Percentiles rank a stretch among this genome's conserved stretches.
These are phyloP conservation scores for Albula glossodonta DNA, from an alignment of 2,113 vertebrate genomes.

Conservation along the genomic window DNA sequence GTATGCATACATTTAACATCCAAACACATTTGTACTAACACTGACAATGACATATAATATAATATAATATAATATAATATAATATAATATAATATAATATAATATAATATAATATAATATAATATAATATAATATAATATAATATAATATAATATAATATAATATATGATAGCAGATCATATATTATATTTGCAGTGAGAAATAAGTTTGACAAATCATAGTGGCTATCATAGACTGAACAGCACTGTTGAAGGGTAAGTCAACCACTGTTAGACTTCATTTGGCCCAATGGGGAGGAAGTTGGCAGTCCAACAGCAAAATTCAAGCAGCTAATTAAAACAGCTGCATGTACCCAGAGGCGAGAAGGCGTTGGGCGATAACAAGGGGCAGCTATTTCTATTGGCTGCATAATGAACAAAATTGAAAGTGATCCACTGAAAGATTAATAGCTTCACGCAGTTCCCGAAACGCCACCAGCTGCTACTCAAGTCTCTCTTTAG, in stretches of 20 bases:
- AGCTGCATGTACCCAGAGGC: constrained; percentile 45
- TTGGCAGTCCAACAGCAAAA: neutral
- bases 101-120: neutral
- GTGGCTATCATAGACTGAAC: neutral
- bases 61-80: neutral
- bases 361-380: neutral
- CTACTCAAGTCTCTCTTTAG: constrained; percentile 31
- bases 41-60: neutral
- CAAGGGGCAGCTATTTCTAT: constrained; percentile 45
- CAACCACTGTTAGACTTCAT: neutral
- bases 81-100: neutral
- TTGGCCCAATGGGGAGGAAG: neutral
- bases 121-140: neutral
- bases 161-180: no score
- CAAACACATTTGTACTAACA: neutral
- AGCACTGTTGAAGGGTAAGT: neutral
- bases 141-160: neutral
- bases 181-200: no score
- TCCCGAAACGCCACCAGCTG: constrained; percentile 53
- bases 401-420: constrained; percentile 35
- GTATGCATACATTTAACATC: neutral
- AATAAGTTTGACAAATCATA: neutral
- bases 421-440: constrained; percentile 52
- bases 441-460: constrained; percentile 50
- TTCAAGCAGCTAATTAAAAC: constrained; percentile 36